Evolutionary conservation across 2,113 vertebrate genomes (phyloP).

Genomic region (Talpa occidentalis): DNA sequence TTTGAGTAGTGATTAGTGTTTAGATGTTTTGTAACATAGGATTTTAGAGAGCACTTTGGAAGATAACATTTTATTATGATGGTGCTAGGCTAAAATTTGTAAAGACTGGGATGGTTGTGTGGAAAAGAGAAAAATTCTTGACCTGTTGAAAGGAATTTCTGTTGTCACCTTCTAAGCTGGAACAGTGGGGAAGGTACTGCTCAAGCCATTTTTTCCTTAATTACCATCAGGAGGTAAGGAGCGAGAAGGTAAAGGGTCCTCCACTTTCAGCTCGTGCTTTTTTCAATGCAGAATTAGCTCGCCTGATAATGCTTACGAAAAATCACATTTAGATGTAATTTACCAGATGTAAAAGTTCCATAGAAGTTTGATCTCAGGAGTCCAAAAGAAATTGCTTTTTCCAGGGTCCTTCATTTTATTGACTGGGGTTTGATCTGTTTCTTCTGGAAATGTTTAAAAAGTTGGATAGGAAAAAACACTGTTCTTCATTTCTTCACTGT

Average conservation of each 20-base stretch:
- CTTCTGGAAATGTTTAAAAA: slow-evolving; percentile 51
- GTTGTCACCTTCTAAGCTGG: slow-evolving; percentile 38
- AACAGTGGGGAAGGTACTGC: slow-evolving; percentile 46
- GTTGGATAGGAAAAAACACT: slow-evolving; percentile 37
- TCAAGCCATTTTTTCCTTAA: slow-evolving; percentile 43
- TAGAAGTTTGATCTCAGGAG: slow-evolving; percentile 71
- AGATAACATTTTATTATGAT: slow-evolving; percentile 69
- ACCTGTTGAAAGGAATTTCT: slow-evolving; percentile 52
- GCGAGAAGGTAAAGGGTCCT: slow-evolving; percentile 47
- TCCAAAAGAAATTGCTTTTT: slow-evolving; percentile 8
- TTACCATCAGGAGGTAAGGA: background rate
- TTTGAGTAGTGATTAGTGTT: slow-evolving; percentile 55
- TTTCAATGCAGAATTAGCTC: slow-evolving; percentile 49
- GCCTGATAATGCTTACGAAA: slow-evolving; percentile 60
- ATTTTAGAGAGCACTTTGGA: slow-evolving; percentile 76
- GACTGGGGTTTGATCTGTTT: slow-evolving; percentile 31
- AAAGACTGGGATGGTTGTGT: slow-evolving; percentile 22
- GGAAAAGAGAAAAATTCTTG: slow-evolving; percentile 48
- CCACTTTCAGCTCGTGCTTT: slow-evolving; percentile 43
- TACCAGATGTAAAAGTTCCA: slow-evolving; percentile 62
- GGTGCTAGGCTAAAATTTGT: background rate
- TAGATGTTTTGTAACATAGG: slow-evolving; percentile 53
- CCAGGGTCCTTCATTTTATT: background rate
- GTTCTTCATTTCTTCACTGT: slow-evolving; percentile 49
- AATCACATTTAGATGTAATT: slow-evolving; percentile 57